Conservation (phyloP, 2,797 vertebrate genomes). For the Pangasius mekongensis region DNA sequence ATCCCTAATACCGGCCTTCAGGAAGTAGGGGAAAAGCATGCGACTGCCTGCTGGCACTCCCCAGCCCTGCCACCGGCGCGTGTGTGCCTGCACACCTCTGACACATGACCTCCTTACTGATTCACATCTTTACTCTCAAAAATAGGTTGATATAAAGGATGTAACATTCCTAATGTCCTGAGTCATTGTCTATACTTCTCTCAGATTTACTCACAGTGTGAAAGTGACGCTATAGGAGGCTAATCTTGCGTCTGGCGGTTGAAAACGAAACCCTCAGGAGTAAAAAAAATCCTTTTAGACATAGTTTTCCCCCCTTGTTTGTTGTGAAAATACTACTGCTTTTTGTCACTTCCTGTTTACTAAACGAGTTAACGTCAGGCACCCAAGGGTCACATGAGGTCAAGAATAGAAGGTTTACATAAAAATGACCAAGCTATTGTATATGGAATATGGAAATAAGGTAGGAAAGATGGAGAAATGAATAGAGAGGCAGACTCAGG, state of each 20-base stretch:
- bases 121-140: constrained; percentile 23
- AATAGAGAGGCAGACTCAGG: background rate
- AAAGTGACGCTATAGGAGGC: constrained; percentile 6
- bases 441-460: background rate
- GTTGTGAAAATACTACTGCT: background rate
- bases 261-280: constrained; percentile 18
- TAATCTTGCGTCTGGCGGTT: background rate
- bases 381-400: background rate
- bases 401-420: constrained; percentile 2
- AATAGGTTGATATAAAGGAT: constrained; percentile 20
- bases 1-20: constrained; percentile 73
- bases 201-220: background rate
- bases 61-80: background rate
- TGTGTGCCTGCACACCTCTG: constrained; percentile 38
- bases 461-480: background rate
- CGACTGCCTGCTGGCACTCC: constrained; percentile 51
- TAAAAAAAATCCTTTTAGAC: background rate
- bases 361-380: background rate
- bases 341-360: constrained; percentile 1
- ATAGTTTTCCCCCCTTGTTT: background rate
- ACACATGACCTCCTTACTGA: constrained; percentile 41
- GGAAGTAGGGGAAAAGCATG: constrained; percentile 65
- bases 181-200: background rate
- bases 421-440: background rate
- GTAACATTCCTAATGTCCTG: background rate